Base-by-base conservation (phyloP, 2,113 vertebrate genomes). In the Poeciliopsis prolifica region DNA sequence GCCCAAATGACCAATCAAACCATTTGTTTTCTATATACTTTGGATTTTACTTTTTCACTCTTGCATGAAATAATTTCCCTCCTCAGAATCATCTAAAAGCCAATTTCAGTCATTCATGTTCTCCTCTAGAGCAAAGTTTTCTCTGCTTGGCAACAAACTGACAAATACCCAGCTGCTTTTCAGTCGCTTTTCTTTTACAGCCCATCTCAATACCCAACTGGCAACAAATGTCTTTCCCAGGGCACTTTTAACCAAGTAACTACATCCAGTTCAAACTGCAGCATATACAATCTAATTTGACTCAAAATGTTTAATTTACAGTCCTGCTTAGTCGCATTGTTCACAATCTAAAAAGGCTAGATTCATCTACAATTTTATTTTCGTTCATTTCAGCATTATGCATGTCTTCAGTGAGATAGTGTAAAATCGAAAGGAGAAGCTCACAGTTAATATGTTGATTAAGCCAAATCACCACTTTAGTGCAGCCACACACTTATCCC, bases 401-500 rank as follows among this genome's bases (percentile, higher is more conserved):
- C 24, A 58, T 58, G 22, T 10, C 10, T n/a, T 58, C 24, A n/a
- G 51, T 58, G 24, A 58, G 24, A 58, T 3, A 3, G 17, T n/a
- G 24, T 24, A 2, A 58, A 58, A 58, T n/a, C 6, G 19, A 24
- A 58, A 58, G 10, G n/a, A 65, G 42, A 33, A 10, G 13, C 37
- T 44, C 65, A 28, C n/a, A 42, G 37, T 28, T 63, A 77, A 78
- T 35, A 29, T 3, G n/a, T 64, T 77, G 29, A 78, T 65, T 28
- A 61, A 29, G n/a, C 29, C 35, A 67, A 72, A 82, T 8, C 24
- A 69, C 13, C 8, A 63, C 24, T 70, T 66, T 17, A 66, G 62
- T 37, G 37, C 69, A 83, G 33, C 66, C 61, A 83, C 64, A 72
- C 80, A 63, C 69, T 61, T 64, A 35, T 80, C 74, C 76, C 78